Base-by-base conservation (phyloP, 2,113 vertebrate genomes). In the Oenanthe oenanthe region DNA sequence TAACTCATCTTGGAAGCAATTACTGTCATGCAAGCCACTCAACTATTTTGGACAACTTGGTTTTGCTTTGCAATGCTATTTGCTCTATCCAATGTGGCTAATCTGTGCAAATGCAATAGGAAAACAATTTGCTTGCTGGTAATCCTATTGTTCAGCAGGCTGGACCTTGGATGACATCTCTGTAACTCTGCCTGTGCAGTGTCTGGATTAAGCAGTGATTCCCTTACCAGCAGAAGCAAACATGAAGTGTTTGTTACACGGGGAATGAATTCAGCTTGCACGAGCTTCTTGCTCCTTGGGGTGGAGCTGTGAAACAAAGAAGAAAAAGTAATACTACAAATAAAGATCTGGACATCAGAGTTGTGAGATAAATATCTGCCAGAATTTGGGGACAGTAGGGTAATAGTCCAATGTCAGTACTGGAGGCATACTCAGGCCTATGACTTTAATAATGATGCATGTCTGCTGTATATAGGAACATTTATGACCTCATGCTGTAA, bases 251-350 rank as follows among this genome's bases (percentile, higher is more conserved):
- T 13, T 60, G 25, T 82, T 89, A 71, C 63, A 4, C 18, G 34
- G n/a, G 25, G 73, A 53, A 43, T 42, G 2, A 80, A 85, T 93
- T 83, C 72, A 45, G 36, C 36, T 74, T 4, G 4, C 34, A 57
- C 0, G 0, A 84, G 56, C 36, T 85, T 83, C 47, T 83, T 85
- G 61, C 22, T 93, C 78, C 78, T 85, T 84, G 51, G 68, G 34
- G 82, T 88, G 67, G 54, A 81, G 54, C 87, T 91, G 38, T 93
- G 61, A 94, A 94, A 83, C 53, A 85, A 68, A 83, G 51, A 47
- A 58, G 66, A 73, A 81, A 76, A 90, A 77, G 8, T 45, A 91
- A 36, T 57, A 63, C 42, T 47, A 74, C 31, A 60, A 62, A 72
- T 79, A 76, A 89, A 85, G 43, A 40, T 60, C 34, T 76, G 65